Base-by-base conservation (phyloP, 1,140 invertebrate species). In the Callitettix versicolor region DNA sequence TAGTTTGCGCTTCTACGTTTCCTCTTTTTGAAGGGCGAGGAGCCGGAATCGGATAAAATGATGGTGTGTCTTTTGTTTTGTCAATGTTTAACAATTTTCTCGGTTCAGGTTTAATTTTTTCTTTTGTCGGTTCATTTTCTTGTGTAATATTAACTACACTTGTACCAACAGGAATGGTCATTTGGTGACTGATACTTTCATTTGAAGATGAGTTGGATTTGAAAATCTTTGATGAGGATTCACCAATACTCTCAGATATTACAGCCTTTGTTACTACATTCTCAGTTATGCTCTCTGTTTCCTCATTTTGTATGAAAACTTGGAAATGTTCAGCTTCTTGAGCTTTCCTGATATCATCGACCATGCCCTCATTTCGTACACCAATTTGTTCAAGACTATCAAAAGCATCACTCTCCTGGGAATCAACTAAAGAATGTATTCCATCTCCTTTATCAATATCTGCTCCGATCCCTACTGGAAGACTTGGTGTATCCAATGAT, bases 181-280 rank as follows among this genome's bases (percentile, higher is more conserved):
- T 58, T 51, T 54, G 52, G n/a, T 56, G 57, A 26, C 17, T 44
- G 9, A 60, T 30, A 53, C 53, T 58, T 30, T 58, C 57, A 42
- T n/a, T 56, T 22, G 57, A 58, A 3, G 36, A 12, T 12, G 57
- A 56, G 26, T 49, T 56, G 40, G 26, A 30, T 30, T 30, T 30
- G 26, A 30, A 30, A 30, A 30, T 9, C 26, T 30, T 30, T 30
- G 9, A 30, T 4, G 9, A 3, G 9, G 26, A 4, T 30, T 30
- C 26, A 30, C 26, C 26, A 30, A 30, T 9, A 9, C 3, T 30
- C 26, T 30, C 26, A 30, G 26, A 4, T 4, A 9, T 30, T 30
- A 30, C 3, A 30, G 26, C 26, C 26, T 30, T 30, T 30, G 3
- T 30, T 9, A 9, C 9, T 30, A 30, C 9, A 30, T 30, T 30